Percentiles rank a stretch among this genome's conserved stretches.
Evolutionary conservation across 2,888 invertebrate genomes (phyloP).

Genomic region (Cryptocheilus praepositus): DNA sequence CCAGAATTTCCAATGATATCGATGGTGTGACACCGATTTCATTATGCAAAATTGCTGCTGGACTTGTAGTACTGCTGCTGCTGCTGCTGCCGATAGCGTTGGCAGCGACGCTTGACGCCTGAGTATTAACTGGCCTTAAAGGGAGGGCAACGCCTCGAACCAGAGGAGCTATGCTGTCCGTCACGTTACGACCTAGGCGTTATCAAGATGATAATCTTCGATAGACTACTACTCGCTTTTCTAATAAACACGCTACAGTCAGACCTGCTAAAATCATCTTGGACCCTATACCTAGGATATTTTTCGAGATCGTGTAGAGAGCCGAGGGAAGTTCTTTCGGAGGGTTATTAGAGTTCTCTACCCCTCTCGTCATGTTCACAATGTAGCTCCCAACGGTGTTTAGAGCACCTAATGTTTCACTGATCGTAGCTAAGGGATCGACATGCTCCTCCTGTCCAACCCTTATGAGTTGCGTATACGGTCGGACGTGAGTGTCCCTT

Average conservation of each 20-base stretch:
- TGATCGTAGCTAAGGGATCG: constrained; percentile 76
- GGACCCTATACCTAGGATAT: constrained; percentile 78
- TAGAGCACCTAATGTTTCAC: constrained; percentile 84
- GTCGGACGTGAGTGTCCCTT: constrained; percentile 60
- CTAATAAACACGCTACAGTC: too few species aligned
- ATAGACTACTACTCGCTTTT: neutral
- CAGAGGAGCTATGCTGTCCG: constrained; percentile 87
- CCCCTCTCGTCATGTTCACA: constrained; percentile 85
- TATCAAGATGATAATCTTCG: too few species aligned
- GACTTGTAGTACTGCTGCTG: too few species aligned
- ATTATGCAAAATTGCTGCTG: neutral
- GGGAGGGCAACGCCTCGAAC: constrained; percentile 76
- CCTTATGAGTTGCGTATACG: constrained; percentile 58
- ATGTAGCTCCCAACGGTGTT: constrained; percentile 91
- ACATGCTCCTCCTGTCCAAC: constrained; percentile 47
- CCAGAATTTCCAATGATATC: constrained; percentile 68
- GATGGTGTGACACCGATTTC: neutral
- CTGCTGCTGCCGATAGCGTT: neutral
- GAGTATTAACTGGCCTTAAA: constrained; percentile 53
- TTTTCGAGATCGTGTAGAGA: constrained; percentile 87
- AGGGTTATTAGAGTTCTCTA: constrained; percentile 66
- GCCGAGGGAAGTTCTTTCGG: constrained; percentile 83
- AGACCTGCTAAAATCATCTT: neutral
- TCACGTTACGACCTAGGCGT: constrained; percentile 80
- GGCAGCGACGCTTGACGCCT: neutral